A percentile compares a stretch with the other conserved stretches of the same genome.
These are phyloP conservation scores for Amblyornis subalaris DNA, from an alignment of 2,113 vertebrate genomes.

Conservation along the genomic window DNA sequence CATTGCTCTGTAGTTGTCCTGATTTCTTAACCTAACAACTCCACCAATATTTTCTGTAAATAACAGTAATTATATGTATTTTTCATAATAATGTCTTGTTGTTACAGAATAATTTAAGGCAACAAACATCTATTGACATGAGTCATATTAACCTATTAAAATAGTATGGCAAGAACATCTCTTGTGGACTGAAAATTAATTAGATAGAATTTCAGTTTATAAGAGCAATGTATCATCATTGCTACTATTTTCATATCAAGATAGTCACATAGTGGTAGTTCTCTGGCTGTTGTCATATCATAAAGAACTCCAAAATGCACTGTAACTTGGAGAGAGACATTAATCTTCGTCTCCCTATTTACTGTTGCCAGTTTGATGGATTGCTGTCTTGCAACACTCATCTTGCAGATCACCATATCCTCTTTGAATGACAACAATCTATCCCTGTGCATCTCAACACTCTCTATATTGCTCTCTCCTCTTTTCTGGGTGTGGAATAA, in stretches of 20 bases:
- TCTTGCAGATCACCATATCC: neutral
- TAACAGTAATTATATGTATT: constrained; percentile 28
- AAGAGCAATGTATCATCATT: neutral
- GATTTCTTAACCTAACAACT: constrained; percentile 57
- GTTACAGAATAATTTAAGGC: constrained; percentile 45
- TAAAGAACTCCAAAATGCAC: neutral
- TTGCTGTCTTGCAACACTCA: neutral
- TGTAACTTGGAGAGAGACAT: neutral
- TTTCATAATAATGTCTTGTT: constrained; percentile 36
- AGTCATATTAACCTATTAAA: constrained; percentile 50
- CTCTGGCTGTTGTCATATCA: neutral
- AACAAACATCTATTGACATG: constrained; percentile 45
- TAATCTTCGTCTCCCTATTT: neutral
- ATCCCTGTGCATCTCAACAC: neutral
- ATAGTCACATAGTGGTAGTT: neutral
- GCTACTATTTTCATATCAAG: neutral
- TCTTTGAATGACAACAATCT: neutral
- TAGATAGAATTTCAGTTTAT: constrained; percentile 46
- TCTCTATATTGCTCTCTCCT: neutral
- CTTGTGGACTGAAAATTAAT: constrained; percentile 15
- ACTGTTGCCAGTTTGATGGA: neutral
- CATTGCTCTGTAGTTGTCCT: constrained; percentile 51
- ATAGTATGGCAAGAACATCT: neutral
- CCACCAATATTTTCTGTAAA: constrained; percentile 61
- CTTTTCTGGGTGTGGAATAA: neutral